phyloP scores from a whole-genome alignment of 2,888 invertebrate species.

The Crocallis elinguaria region DNA sequence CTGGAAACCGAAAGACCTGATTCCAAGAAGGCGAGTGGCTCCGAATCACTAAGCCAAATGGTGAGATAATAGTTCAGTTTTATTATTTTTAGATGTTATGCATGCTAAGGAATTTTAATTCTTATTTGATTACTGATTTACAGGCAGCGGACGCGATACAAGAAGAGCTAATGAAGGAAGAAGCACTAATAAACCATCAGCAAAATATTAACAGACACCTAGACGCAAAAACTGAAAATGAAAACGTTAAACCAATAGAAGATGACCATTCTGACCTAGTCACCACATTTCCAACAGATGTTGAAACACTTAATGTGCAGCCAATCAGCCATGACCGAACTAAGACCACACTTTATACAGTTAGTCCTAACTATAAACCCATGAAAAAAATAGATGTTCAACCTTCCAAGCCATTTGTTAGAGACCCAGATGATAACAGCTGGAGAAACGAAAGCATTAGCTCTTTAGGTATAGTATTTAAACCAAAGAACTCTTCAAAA shows the following conservation, averaged over 20 bases:
- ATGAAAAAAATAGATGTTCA: constrained; percentile 74
- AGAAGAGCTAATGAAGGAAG: constrained; percentile 68
- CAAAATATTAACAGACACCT: constrained; percentile 47
- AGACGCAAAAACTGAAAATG: constrained; percentile 27
- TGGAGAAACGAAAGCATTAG: constrained; percentile 81
- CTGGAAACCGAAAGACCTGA: constrained; percentile 39
- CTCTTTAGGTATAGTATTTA: constrained; percentile 77
- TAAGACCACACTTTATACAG: constrained; percentile 54
- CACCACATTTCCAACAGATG: constrained; percentile 23
- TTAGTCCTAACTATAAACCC: constrained; percentile 70
- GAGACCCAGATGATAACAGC: constrained; percentile 78
- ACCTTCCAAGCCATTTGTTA: constrained; percentile 62
- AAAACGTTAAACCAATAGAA: constrained; percentile 17
- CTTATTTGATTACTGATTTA: constrained; percentile 39
- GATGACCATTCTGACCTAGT: neutral
- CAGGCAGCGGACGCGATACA: constrained; percentile 70
- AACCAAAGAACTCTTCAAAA: constrained; percentile 75
- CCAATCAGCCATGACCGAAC: constrained; percentile 54
- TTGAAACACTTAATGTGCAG: constrained; percentile 59
- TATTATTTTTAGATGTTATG: neutral
- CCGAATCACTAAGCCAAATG: constrained; percentile 63
- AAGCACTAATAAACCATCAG: constrained; percentile 53
- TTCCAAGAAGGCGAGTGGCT: constrained; percentile 40
- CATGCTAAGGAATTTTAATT: no score
- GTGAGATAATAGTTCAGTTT: constrained; percentile 48